Conservation (phyloP, 2,888 invertebrate genomes). For the Allygus modestus region DNA sequence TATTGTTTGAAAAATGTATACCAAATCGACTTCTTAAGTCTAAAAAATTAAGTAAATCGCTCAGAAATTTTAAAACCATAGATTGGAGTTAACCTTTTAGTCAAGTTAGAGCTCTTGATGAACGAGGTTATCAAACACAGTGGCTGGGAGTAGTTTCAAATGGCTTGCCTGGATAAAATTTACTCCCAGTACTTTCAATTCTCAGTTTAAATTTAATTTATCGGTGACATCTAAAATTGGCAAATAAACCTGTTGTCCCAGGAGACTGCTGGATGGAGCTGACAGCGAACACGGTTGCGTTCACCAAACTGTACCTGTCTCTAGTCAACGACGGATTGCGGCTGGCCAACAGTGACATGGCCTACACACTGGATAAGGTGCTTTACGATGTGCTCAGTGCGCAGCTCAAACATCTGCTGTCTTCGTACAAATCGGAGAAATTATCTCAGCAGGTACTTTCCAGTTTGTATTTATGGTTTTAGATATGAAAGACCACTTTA, state of each 20-base stretch:
- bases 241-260: constrained; percentile 69
- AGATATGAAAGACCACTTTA: constrained; percentile 1
- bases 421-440: constrained; percentile 78
- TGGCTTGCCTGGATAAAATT: no score
- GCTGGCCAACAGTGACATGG: constrained; percentile 85
- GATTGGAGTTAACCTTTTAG: no score
- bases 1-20: no score
- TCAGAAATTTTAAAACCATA: no score
- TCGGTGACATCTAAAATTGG: no score
- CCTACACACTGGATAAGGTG: constrained; percentile 84
- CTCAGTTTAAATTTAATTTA: no score
- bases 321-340: constrained; percentile 87
- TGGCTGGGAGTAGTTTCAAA: no score
- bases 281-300: constrained; percentile 88
- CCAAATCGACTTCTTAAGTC: no score
- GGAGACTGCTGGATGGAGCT: constrained; percentile 85
- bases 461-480: not conserved
- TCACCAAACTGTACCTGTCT: constrained; percentile 85
- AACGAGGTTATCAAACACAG: no score
- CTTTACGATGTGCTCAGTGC: constrained; percentile 85
- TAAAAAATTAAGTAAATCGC: no score
- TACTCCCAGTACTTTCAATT: no score
- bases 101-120: no score
- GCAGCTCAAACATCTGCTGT: constrained; percentile 82
- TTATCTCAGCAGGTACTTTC: constrained; percentile 76